Base-by-base conservation (phyloP, 2,797 vertebrate genomes). In the Amblyraja radiata region DNA sequence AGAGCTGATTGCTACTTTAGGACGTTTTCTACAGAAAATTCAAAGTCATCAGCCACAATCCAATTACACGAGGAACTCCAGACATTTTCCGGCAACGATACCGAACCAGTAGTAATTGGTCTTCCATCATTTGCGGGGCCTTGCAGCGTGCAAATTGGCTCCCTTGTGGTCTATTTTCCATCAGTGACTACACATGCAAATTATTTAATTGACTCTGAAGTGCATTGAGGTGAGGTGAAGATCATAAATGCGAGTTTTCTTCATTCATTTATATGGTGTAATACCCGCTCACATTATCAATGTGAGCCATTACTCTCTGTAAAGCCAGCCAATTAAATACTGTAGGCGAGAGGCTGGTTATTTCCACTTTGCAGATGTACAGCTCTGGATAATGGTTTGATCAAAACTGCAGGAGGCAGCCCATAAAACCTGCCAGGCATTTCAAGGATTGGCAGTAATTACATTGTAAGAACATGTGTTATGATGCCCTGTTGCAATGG, bases 381-480 rank as follows among this genome's bases (percentile, higher is more conserved):
- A 61, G 5, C 58, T 32, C 81, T n/a, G 21, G n/a, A 88, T n/a
- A 65, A 68, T 88, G 32, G n/a, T 68, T 32, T 36, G 84, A 88
- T 36, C 84, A 36, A 36, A 46, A 18, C n/a, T 68, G 16, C 61
- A 63, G 84, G 61, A 88, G 16, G 61, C 84, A 36, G 84, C 61
- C 61, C 65, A 88, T 88, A 21, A 88, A 32, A 88, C 32, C n/a
- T 68, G 14, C 32, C 84, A 88, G 84, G 32, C 84, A 36, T 65
- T 88, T 88, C 84, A 68, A 18, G 11, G 84, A 68, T 68, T 63
- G 84, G n/a, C 84, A 68, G 14, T 36, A 88, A 88, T 88, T 68
- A 88, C 61, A 32, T 36, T 68, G 63, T 88, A 68, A 23, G 61
- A 68, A 32, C 0, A 68, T 88, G n/a, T 16, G 61, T 88, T 88